Conservation (phyloP, 1,140 invertebrate species). For the Hyles euphorbiae region DNA sequence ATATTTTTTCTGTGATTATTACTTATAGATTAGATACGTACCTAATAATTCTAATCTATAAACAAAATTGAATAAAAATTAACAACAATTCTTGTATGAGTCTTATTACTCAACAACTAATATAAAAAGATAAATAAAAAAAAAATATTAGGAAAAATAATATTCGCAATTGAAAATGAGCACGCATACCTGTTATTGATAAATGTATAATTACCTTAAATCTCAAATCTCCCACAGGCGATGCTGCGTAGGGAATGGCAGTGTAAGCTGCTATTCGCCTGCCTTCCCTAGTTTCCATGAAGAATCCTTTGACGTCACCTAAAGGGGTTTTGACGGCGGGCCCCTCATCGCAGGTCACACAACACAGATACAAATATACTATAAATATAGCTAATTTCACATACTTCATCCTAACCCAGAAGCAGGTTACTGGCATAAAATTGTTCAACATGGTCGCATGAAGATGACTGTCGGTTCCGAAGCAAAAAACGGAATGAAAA, state of each 20-base stretch:
- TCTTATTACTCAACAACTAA: too few species aligned
- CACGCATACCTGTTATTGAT: background rate
- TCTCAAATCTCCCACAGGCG: constrained; percentile 79
- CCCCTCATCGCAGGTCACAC: constrained; percentile 20
- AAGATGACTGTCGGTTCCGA: constrained; percentile 21
- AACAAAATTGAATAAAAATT: too few species aligned
- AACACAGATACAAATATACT: constrained; percentile 5
- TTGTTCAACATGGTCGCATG: constrained; percentile 17
- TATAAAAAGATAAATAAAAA: too few species aligned
- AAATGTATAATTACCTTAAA: constrained; percentile 75
- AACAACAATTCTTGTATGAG: too few species aligned
- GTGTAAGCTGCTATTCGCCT: constrained; percentile 72
- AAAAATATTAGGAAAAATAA: too few species aligned
- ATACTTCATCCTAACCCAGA: constrained; percentile 5
- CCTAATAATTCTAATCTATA: too few species aligned
- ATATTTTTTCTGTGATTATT: too few species aligned
- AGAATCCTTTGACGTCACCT: constrained; percentile 67
- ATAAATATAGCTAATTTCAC: constrained; percentile 8
- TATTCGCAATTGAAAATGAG: too few species aligned
- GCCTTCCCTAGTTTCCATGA: constrained; percentile 64
- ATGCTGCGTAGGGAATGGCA: constrained; percentile 80
- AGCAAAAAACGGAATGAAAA: constrained; percentile 44
- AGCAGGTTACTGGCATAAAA: constrained; percentile 6
- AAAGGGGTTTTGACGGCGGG: constrained; percentile 38
- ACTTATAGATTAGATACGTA: too few species aligned